Percentiles rank a stretch among this genome's conserved stretches.
Conservation (phyloP, 2,888 invertebrate species). For the Caenorhabditis japonica region DNA sequence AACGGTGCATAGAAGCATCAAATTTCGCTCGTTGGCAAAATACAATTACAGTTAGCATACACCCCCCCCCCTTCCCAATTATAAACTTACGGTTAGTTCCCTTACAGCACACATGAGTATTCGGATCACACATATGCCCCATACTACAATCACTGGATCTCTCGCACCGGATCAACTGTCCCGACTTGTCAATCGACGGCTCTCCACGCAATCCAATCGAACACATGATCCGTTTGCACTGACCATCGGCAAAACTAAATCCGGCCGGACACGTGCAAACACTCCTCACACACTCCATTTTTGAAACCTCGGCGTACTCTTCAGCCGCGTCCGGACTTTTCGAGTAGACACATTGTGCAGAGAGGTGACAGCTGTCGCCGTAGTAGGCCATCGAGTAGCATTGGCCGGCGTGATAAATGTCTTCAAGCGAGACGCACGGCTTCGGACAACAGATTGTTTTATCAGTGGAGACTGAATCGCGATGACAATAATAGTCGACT, state of each 20-base stretch:
- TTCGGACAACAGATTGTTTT: constrained; percentile 75
- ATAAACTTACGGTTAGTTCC: constrained; percentile 73
- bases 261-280: constrained; percentile 72
- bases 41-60: too few species aligned
- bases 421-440: constrained; percentile 74
- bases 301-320: constrained; percentile 59
- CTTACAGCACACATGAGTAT: constrained; percentile 70
- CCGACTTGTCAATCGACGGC: constrained; percentile 69
- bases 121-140: constrained; percentile 73
- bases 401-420: constrained; percentile 73
- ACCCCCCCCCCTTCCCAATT: too few species aligned
- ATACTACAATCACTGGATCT: constrained; percentile 62
- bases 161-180: constrained; percentile 63
- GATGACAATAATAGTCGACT: constrained; percentile 72
- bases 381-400: constrained; percentile 72
- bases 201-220: constrained; percentile 72
- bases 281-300: constrained; percentile 64
- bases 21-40: too few species aligned
- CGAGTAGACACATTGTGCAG: constrained; percentile 60
- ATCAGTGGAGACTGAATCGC: constrained; percentile 68
- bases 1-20: too few species aligned
- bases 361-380: constrained; percentile 71
- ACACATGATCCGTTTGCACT: constrained; percentile 70
- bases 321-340: constrained; percentile 53
- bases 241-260: constrained; percentile 64